Conservation (phyloP, 2,113 vertebrate species). For the Hippocampus comes region DNA sequence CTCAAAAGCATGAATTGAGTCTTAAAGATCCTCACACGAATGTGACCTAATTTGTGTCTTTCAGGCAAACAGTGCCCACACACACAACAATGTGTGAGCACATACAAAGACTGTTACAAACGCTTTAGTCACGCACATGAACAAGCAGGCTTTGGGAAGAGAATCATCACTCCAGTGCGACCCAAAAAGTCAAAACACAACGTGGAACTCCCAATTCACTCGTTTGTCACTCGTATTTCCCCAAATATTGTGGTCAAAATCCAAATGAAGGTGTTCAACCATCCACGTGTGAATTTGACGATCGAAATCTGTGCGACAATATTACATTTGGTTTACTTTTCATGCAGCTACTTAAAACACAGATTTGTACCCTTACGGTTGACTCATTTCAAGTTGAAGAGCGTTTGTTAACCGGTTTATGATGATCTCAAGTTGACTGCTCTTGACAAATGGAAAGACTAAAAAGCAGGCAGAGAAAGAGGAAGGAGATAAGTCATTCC, state of each 20-base stretch:
- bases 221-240: not conserved
- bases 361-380: not conserved
- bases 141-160: not conserved
- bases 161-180: not conserved
- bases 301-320: not conserved
- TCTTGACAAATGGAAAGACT: slow-evolving; percentile 16
- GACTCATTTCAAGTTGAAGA: slow-evolving; percentile 23
- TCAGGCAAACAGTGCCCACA: not conserved
- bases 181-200: not conserved
- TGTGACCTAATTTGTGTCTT: not conserved
- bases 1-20: not conserved
- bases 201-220: not conserved
- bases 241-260: not conserved
- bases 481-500: slow-evolving; percentile 38
- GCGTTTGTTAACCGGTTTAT: slow-evolving; percentile 10
- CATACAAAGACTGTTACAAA: not conserved
- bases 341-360: not conserved
- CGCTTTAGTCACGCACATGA: not conserved
- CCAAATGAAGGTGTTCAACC: not conserved
- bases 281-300: not conserved
- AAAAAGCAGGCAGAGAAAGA: slow-evolving; percentile 19
- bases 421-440: slow-evolving; percentile 29
- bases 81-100: not conserved
- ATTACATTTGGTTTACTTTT: not conserved
- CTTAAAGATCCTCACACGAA: not conserved